Conservation (phyloP, 2,113 vertebrate species). For the Poicephalus gulielmi region DNA sequence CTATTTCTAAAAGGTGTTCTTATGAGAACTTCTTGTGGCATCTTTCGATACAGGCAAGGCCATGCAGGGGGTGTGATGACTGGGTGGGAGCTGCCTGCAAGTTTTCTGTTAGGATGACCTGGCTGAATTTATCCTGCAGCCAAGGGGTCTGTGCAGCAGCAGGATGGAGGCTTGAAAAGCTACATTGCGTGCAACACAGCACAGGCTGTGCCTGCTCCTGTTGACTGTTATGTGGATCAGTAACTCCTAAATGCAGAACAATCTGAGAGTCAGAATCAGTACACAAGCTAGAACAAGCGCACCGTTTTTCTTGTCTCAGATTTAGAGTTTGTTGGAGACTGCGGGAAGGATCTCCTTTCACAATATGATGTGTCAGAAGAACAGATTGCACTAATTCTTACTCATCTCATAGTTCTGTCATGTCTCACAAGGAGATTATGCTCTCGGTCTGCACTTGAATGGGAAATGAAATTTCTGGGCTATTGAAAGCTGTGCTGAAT, state of each 20-base stretch:
- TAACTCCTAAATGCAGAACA: neutral
- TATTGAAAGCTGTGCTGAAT: neutral
- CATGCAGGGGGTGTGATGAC: neutral
- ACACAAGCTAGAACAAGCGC: neutral
- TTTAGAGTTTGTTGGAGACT: neutral
- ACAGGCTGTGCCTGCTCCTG: neutral
- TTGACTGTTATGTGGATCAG: neutral
- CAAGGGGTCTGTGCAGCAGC: neutral
- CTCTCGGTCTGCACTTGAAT: neutral
- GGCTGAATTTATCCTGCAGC: neutral
- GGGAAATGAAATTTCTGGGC: neutral
- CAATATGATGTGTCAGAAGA: neutral
- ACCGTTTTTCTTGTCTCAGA: neutral
- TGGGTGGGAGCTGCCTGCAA: neutral
- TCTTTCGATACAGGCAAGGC: neutral
- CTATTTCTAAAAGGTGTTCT: neutral
- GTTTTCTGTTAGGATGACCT: neutral
- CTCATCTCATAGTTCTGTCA: neutral
- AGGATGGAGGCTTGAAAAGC: neutral
- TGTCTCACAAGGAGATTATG: neutral
- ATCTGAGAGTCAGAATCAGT: neutral
- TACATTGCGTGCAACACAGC: rapidly evolving
- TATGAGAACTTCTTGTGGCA: neutral
- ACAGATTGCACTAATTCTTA: neutral
- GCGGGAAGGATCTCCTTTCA: neutral